Evolutionary conservation across 2,888 invertebrate genomes (phyloP).

Genomic region (Chymomyza procnemis): DNA sequence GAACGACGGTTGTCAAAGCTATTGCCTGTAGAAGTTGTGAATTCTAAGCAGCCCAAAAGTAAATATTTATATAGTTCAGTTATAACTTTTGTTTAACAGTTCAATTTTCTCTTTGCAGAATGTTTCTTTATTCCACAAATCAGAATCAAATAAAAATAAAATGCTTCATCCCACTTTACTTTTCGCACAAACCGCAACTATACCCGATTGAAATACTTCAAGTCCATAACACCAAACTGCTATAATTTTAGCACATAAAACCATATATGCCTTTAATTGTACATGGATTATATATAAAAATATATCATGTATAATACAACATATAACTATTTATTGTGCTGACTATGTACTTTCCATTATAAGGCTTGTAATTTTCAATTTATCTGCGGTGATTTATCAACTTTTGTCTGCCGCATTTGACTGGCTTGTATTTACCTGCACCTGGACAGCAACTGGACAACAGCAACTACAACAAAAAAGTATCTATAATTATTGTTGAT

Average conservation of each 20-base stretch:
- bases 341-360: conserved; percentile 24
- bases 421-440: conserved; percentile 21
- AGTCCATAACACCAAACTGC: neutral
- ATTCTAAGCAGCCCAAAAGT: no score
- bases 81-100: no score
- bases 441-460: no score
- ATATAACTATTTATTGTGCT: conserved; percentile 9
- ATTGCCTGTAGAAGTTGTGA: no score
- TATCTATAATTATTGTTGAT: conserved; percentile 65
- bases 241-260: neutral
- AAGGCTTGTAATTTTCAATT: conserved; percentile 65
- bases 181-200: neutral
- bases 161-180: no score
- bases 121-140: no score
- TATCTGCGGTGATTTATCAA: conserved; percentile 67
- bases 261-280: neutral
- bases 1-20: no score
- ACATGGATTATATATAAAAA: neutral
- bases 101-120: no score
- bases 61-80: no score
- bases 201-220: neutral
- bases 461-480: conserved; percentile 36
- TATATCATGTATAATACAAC: neutral
- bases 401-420: conserved; percentile 36
- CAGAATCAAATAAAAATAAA: no score